Percentiles rank a stretch among this genome's conserved stretches.
Conservation (phyloP, 2,888 invertebrate species). For the Polyploca ridens region DNA sequence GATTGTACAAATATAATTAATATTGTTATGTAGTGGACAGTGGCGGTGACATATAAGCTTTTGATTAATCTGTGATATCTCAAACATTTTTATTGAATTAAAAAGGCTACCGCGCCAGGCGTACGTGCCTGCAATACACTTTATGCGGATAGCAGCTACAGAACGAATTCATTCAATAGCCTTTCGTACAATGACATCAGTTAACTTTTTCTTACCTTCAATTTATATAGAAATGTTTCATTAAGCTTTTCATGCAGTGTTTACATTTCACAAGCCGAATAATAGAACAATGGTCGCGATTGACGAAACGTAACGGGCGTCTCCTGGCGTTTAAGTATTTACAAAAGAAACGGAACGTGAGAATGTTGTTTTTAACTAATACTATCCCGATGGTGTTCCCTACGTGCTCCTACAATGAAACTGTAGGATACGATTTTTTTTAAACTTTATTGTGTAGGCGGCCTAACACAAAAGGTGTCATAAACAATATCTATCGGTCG, state of each 20-base stretch:
- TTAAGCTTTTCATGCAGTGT: conserved; percentile 60
- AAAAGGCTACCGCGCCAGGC: conserved; percentile 52
- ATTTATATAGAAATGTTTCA: conserved; percentile 49
- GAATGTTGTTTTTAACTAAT: conserved; percentile 72
- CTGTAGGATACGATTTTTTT: conserved; percentile 58
- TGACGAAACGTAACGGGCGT: conserved; percentile 75
- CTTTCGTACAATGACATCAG: conserved; percentile 49
- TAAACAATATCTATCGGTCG: conserved; percentile 69
- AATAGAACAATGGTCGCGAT: conserved; percentile 74
- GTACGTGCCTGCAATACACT: conserved; percentile 66
- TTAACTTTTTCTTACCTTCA: conserved; percentile 34
- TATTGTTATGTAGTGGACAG: neutral
- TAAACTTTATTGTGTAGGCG: conserved; percentile 70
- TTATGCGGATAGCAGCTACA: conserved; percentile 44
- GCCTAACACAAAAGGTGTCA: conserved; percentile 68
- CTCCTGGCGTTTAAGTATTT: conserved; percentile 65
- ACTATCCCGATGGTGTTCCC: conserved; percentile 59
- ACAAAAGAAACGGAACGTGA: conserved; percentile 78
- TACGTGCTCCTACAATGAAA: conserved; percentile 72
- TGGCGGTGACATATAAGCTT: neutral
- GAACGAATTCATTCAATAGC: conserved; percentile 61
- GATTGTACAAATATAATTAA: too few species aligned
- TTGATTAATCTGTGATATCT: conserved; percentile 37
- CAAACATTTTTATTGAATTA: conserved; percentile 52
- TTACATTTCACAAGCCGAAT: conserved; percentile 73